Evolutionary conservation across 2,113 vertebrate species (phyloP).

Genomic region (Strigops habroptila): DNA sequence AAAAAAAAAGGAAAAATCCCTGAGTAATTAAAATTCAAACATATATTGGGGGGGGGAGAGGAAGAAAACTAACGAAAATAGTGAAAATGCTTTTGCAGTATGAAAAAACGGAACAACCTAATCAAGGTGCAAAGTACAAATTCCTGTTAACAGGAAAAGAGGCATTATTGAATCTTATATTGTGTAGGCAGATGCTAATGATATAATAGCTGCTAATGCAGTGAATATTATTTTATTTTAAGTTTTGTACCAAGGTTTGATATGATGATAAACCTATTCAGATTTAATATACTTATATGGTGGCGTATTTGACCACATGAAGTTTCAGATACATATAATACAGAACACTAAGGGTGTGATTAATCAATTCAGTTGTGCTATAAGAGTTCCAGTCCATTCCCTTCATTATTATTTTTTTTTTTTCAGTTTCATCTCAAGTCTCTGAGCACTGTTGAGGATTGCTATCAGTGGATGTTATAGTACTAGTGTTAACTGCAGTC

Average conservation of each 20-base stretch:
- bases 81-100: neutral
- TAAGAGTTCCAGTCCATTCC: neutral
- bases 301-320: neutral
- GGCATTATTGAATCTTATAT: neutral
- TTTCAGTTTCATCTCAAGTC: neutral
- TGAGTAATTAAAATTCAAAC: neutral
- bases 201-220: neutral
- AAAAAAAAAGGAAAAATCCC: neutral
- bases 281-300: neutral
- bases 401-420: neutral
- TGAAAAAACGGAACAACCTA: neutral
- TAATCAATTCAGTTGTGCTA: neutral
- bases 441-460: neutral
- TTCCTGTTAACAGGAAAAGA: neutral
- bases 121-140: neutral
- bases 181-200: neutral
- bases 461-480: neutral
- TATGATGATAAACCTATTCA: neutral
- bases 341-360: neutral
- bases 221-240: neutral
- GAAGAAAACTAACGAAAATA: neutral
- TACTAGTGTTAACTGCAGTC: neutral
- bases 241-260: constrained; percentile 1
- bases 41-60: neutral
- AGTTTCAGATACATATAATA: neutral